Evolutionary conservation across 2,888 invertebrate genomes (phyloP), one percentile per base, ranked within the genome.

Genomic region (Beris chalybata): DNA sequence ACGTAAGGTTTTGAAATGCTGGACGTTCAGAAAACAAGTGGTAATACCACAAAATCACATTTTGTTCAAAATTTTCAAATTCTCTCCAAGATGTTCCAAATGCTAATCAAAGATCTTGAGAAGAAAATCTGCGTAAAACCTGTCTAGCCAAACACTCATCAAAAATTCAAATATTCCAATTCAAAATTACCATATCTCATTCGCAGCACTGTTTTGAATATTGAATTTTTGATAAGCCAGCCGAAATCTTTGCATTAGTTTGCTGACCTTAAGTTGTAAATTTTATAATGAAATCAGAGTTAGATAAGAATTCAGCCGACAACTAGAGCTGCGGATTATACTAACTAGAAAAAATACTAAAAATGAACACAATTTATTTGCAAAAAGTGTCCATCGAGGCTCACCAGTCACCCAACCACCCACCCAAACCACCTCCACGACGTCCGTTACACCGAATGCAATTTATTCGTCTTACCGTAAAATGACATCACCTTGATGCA

Each of bases 81-180:
- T 22, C 3, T 1, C 22, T 22, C 22, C 22, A 22, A 22, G 22
- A 22, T 22, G 22, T 22, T 22, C 22, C 22, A 22, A 22, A 22
- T 22, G 22, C 22, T 2, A 22, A 22, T 22, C 22, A 22, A 22
- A 22, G 1, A 22, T 22, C 22, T 22, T 22, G 22, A 22, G 22
- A 22, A 22, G 22, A 22, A 3, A 22, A 22, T 22, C 22, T 22
- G 22, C 22, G 22, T 22, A 22, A 22, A 13, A 13, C 15, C 50
- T 50, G 53, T 53, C 53, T 53, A 53, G 53, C 30, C 53, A 53
- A 53, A 53, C 53, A 53, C 4, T 53, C 53, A 53, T 53, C 53
- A 53, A 53, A 53, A 29, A 53, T 53, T 53, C 53, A 53, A 53
- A 53, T 53, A 53, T 53, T 53, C 53, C 13, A 5, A 7, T 7